phyloP scores from a whole-genome alignment of 2,888 invertebrate species.

The Allacma fusca region DNA sequence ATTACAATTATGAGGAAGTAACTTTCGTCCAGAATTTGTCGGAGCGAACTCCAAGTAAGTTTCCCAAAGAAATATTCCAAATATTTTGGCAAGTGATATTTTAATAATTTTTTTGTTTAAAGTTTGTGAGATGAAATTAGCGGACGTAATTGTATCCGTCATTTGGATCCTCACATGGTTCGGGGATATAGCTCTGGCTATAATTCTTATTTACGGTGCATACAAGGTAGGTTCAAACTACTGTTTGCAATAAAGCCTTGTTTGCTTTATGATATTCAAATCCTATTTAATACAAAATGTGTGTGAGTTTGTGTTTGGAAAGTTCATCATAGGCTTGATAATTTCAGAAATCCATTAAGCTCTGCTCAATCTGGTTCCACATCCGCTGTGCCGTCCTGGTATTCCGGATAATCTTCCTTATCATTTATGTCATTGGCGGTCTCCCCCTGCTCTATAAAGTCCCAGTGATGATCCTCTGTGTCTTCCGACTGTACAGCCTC shows the following conservation, averaged over 20 bases:
- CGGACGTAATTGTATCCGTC: conserved; percentile 20
- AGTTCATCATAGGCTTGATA: background rate
- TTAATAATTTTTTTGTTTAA: background rate
- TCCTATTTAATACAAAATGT: no score
- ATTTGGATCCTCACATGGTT: conserved; percentile 37
- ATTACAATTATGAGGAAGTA: background rate
- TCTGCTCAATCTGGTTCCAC: conserved; percentile 59
- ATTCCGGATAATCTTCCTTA: conserved; percentile 55
- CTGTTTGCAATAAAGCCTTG: no score
- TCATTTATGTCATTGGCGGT: conserved; percentile 57
- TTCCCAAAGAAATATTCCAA: no score
- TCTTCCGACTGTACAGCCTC: conserved; percentile 55
- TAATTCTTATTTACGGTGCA: conserved; percentile 28
- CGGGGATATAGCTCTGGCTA: conserved; percentile 26
- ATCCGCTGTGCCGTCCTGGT: conserved; percentile 57
- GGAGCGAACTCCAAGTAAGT: background rate
- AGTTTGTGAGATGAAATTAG: conserved; percentile 29
- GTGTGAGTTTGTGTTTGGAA: background rate
- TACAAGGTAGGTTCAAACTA: conserved; percentile 26
- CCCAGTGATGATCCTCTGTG: conserved; percentile 57
- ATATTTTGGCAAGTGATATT: background rate
- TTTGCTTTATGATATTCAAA: background rate
- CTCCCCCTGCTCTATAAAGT: conserved; percentile 53
- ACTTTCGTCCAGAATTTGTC: background rate
- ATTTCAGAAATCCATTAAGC: conserved; percentile 51